phyloP scores from a whole-genome alignment of 1,140 invertebrate species.

The Monochamus saltuarius region DNA sequence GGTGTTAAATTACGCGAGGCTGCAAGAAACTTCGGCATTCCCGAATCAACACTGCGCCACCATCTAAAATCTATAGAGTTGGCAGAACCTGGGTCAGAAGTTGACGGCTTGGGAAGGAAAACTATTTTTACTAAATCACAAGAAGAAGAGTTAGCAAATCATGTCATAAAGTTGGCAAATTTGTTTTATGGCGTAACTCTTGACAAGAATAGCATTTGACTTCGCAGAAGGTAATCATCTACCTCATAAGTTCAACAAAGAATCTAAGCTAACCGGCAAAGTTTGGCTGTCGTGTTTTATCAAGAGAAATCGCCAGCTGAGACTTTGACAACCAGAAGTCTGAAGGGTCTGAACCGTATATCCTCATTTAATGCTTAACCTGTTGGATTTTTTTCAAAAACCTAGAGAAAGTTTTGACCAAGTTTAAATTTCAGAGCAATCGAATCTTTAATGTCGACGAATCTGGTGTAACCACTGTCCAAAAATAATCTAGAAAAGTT shows the following conservation, averaged over 20 bases:
- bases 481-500: constrained; percentile 15
- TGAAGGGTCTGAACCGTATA: constrained; percentile 32
- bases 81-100: background rate
- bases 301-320: constrained; percentile 38
- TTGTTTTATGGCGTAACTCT: constrained; percentile 20
- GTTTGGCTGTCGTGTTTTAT: constrained; percentile 48
- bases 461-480: constrained; percentile 12
- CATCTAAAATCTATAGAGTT: background rate
- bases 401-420: constrained; percentile 2
- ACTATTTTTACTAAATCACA: constrained; percentile 8
- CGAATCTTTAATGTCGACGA: constrained; percentile 17
- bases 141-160: constrained; percentile 17
- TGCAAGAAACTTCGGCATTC: background rate
- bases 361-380: constrained; percentile 33
- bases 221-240: constrained; percentile 18
- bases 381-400: constrained; percentile 41
- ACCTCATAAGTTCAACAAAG: constrained; percentile 21
- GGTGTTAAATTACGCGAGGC: constrained; percentile 8
- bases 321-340: constrained; percentile 30
- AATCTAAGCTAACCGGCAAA: constrained; percentile 35
- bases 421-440: constrained; percentile 3
- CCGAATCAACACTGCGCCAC: background rate
- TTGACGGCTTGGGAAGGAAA: constrained; percentile 2
- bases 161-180: constrained; percentile 16
- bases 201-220: constrained; percentile 22